Conservation (phyloP, 37 sponge, comb jelly and placozoan species). For the Agelas oroides region DNA sequence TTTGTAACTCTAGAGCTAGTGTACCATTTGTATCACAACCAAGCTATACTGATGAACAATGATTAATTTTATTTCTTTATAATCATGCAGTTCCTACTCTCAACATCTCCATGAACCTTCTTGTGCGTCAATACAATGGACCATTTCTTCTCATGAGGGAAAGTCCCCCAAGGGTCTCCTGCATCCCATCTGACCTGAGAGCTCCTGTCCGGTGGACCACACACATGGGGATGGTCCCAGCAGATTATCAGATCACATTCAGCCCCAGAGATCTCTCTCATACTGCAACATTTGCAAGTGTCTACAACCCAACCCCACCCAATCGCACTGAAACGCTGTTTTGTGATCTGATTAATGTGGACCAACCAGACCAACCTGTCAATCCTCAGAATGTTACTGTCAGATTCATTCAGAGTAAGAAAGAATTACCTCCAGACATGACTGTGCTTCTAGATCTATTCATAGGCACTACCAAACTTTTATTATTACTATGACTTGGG, state of each 20-base stretch:
- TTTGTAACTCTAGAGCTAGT: too few species aligned
- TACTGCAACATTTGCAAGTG: background rate
- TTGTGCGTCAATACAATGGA: slow-evolving; percentile 2
- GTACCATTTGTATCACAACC: too few species aligned
- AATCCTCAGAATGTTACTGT: slow-evolving; percentile 2
- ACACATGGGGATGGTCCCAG: background rate
- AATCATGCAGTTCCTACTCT: slow-evolving; percentile 8
- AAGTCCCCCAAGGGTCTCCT: background rate
- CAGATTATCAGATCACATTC: background rate
- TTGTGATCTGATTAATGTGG: slow-evolving; percentile 28
- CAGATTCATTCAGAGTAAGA: slow-evolving; percentile 5
- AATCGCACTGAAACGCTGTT: background rate
- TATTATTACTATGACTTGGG: too few species aligned
- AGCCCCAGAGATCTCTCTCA: background rate
- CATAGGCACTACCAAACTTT: too few species aligned
- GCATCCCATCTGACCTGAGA: slow-evolving; percentile 13
- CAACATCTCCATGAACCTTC: slow-evolving; percentile 1
- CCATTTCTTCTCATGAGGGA: too few species aligned
- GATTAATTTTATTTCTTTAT: background rate
- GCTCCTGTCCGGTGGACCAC: slow-evolving; percentile 15
- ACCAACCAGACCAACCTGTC: background rate
- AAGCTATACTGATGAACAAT: too few species aligned
- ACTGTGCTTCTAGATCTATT: too few species aligned
- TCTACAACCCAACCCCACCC: background rate
- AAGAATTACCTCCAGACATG: too few species aligned